A percentile compares a stretch with the other conserved stretches of the same genome.
phyloP scores from a whole-genome alignment of 92 coral and sea anemone genomes.

The Paragorgia papillata region DNA sequence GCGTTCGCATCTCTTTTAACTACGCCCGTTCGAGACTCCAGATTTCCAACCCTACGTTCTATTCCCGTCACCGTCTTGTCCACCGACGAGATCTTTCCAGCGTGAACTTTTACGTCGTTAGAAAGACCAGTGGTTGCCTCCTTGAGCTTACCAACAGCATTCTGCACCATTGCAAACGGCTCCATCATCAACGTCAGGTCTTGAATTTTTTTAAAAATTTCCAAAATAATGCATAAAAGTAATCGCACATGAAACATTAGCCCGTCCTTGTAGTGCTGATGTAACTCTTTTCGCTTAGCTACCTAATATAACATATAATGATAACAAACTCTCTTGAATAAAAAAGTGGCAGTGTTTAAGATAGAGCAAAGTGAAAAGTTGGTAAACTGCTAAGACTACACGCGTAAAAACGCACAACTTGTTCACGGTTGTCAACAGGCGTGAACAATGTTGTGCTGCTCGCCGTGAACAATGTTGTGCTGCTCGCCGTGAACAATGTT shows the following conservation, averaged over 20 bases:
- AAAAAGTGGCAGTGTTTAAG: too few relatives aligned
- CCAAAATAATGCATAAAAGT: background rate
- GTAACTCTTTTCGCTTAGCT: background rate
- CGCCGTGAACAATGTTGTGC: too few relatives aligned
- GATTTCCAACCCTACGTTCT: background rate
- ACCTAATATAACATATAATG: constrained; percentile 1
- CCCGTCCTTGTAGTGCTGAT: constrained; percentile 1
- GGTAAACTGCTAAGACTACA: too few relatives aligned
- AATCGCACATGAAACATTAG: background rate
- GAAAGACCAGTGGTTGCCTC: background rate
- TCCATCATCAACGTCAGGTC: background rate
- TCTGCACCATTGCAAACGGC: background rate
- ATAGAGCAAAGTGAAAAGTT: too few relatives aligned
- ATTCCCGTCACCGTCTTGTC: background rate
- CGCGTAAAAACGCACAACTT: too few relatives aligned
- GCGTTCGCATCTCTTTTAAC: background rate
- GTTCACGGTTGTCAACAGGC: too few relatives aligned
- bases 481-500: too few relatives aligned
- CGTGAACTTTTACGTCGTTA: background rate
- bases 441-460: too few relatives aligned
- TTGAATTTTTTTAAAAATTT: background rate
- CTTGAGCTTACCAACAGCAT: background rate
- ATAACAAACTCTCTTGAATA: too few relatives aligned
- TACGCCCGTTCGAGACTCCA: background rate
- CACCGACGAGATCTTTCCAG: background rate